phyloP scores from a whole-genome alignment of 2,797 vertebrate species.

The Petrocephalus schoutedeni region DNA sequence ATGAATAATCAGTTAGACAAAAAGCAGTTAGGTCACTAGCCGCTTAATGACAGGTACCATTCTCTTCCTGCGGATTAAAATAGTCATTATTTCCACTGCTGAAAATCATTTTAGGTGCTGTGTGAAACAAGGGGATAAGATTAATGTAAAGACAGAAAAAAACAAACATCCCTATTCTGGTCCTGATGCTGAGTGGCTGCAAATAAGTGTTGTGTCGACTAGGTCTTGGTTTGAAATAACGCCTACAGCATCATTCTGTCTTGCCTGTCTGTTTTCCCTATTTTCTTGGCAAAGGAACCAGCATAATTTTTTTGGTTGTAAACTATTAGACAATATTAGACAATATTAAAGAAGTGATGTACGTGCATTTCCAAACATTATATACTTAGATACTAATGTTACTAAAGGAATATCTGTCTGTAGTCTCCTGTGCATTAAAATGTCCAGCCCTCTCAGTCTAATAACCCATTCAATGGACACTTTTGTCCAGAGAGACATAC shows the following conservation, averaged over 20 bases:
- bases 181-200: not conserved
- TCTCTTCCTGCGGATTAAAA: not conserved
- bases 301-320: not conserved
- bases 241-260: not conserved
- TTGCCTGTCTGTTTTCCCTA: not conserved
- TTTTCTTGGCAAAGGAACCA: not conserved
- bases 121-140: not conserved
- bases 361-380: not conserved
- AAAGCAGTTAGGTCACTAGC: not conserved
- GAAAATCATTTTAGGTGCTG: not conserved
- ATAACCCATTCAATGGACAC: not conserved
- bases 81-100: slow-evolving; percentile 1
- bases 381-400: not conserved
- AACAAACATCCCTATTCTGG: not conserved
- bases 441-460: not conserved
- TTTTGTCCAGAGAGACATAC: not conserved
- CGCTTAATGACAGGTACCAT: not conserved
- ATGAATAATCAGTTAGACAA: not conserved
- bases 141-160: not conserved
- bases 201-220: not conserved
- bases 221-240: not conserved
- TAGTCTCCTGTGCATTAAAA: not conserved
- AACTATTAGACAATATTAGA: not conserved
- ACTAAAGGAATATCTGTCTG: not conserved
- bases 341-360: not conserved